phyloP scores from a whole-genome alignment of 2,797 vertebrate species.

The Pyrocephalus nanus region DNA sequence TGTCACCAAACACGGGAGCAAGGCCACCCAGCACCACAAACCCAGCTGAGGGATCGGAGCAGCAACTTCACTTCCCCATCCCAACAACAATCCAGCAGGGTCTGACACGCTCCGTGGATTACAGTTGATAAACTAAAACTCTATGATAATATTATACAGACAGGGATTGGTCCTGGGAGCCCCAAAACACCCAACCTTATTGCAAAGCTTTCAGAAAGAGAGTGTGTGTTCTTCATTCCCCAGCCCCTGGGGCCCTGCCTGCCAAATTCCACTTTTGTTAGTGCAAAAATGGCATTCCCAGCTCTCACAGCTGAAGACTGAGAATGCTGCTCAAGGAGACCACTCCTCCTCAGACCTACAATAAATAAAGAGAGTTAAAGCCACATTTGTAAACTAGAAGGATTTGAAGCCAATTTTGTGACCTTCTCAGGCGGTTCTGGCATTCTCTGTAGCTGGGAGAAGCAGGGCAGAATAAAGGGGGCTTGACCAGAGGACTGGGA shows the following conservation, averaged over 20 bases:
- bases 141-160: background rate
- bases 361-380: constrained; percentile 19
- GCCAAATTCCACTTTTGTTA: background rate
- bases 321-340: background rate
- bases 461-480: background rate
- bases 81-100: fast-evolving
- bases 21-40: background rate
- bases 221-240: background rate
- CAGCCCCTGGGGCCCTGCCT: background rate
- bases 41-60: background rate
- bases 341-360: background rate
- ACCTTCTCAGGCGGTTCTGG: background rate
- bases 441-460: background rate
- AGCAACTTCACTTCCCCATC: background rate
- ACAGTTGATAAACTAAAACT: background rate
- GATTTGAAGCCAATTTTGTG: constrained; percentile 1
- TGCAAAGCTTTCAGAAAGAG: background rate
- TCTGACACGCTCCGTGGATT: background rate
- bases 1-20: background rate
- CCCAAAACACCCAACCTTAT: background rate
- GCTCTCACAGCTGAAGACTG: background rate
- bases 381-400: background rate
- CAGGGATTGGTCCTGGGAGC: background rate
- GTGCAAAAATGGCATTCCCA: background rate
- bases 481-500: background rate